A percentile compares a stretch with the other conserved stretches of the same genome.
phyloP scores from a whole-genome alignment of 2,113 vertebrate genomes.

The Macrotus californicus region DNA sequence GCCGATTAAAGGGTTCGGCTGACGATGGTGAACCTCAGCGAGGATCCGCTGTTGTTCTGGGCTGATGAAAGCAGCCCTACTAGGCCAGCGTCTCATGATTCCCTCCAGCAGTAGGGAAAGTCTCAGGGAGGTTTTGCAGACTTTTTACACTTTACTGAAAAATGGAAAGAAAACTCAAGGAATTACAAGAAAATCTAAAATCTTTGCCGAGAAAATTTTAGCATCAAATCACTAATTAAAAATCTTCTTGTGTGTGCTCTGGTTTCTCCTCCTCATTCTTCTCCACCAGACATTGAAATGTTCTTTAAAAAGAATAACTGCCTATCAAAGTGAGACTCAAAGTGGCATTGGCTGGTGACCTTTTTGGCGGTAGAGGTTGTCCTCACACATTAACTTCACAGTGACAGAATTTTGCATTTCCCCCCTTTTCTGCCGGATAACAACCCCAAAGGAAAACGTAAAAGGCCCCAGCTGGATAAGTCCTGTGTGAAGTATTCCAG shows the following conservation, averaged over 20 bases:
- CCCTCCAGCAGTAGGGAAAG: neutral
- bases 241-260: neutral
- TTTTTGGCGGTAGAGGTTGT: neutral
- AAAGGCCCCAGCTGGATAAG: slow-evolving; percentile 20
- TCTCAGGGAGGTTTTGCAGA: neutral
- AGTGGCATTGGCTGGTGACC: neutral
- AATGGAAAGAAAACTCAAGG: neutral
- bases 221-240: neutral
- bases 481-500: neutral
- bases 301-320: slow-evolving; percentile 24
- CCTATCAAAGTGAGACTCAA: slow-evolving; percentile 13
- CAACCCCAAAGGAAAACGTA: slow-evolving; percentile 49
- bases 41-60: neutral
- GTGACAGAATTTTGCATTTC: slow-evolving; percentile 12
- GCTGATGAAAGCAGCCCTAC: neutral
- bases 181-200: neutral
- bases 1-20: neutral
- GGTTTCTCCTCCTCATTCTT: neutral
- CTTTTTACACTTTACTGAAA: neutral
- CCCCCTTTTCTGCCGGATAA: slow-evolving; percentile 35
- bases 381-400: slow-evolving; percentile 39
- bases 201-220: neutral
- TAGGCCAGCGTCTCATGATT: fast-evolving
- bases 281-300: neutral
- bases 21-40: neutral